These are phyloP conservation scores for Hypocryptadius cinnamomeus DNA, from an alignment of 2,113 vertebrate genomes.

Conservation along the genomic window DNA sequence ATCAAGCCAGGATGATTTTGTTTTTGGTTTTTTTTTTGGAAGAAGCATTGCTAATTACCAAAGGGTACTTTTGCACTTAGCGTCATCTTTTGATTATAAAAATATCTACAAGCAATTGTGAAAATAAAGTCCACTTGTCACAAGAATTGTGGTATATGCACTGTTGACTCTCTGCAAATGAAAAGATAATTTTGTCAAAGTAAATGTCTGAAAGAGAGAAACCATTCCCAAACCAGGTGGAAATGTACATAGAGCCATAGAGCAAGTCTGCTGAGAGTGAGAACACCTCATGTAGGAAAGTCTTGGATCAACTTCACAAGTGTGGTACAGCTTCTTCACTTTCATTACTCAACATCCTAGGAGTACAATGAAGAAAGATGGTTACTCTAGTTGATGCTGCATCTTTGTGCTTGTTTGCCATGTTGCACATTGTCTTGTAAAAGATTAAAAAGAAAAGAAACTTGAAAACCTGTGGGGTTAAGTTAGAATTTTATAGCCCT, in stretches of 20 bases:
- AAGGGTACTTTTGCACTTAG: not conserved
- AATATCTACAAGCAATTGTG: not conserved
- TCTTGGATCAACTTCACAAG: not conserved
- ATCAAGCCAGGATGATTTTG: not conserved
- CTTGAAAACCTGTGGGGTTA: not conserved
- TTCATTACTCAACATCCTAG: not conserved
- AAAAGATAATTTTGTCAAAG: not conserved
- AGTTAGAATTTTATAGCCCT: conserved; percentile 37
- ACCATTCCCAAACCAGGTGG: not conserved
- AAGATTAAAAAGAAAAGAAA: conserved; percentile 29
- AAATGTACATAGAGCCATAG: not conserved
- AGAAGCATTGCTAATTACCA: not conserved
- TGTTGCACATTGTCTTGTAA: not conserved
- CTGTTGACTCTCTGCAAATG: not conserved
- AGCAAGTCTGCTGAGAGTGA: not conserved
- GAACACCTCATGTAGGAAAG: not conserved
- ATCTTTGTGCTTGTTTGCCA: not conserved
- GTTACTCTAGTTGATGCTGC: not conserved
- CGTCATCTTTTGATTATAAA: not conserved
- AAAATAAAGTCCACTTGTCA: not conserved
- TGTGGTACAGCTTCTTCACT: not conserved
- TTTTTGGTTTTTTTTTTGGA: not conserved
- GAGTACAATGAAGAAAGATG: not conserved
- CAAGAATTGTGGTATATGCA: not conserved
- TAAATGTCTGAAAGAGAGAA: not conserved